A percentile compares a stretch with the other conserved stretches of the same genome.
Conservation (phyloP, 1,140 invertebrate genomes). For the Archegozetes longisetosus region DNA sequence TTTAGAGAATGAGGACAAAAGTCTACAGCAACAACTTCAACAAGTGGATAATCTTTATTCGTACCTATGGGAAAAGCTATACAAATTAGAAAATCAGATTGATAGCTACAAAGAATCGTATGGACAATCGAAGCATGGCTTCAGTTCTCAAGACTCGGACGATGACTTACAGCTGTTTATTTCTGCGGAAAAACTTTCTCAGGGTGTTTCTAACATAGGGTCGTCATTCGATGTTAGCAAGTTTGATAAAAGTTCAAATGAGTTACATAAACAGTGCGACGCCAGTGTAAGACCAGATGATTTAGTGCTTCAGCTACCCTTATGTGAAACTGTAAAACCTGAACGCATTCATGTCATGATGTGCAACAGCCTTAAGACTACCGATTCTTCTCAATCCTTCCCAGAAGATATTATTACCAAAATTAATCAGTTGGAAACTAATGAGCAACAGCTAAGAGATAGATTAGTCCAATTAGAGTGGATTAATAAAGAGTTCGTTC, state of each 20-base stretch:
- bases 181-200: neutral
- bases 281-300: neutral
- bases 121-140: neutral
- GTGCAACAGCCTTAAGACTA: neutral
- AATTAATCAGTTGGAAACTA: conserved; percentile 9
- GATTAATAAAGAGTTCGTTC: conserved; percentile 19
- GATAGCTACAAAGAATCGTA: neutral
- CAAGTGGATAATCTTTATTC: neutral
- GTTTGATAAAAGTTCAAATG: neutral
- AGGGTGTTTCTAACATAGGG: neutral
- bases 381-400: neutral
- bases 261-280: too few species aligned
- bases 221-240: neutral
- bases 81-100: neutral
- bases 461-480: conserved; percentile 15
- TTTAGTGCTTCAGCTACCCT: neutral
- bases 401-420: neutral
- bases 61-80: neutral
- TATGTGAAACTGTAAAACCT: conserved; percentile 8
- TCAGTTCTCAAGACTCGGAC: neutral
- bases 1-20: neutral
- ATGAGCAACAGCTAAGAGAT: conserved; percentile 18
- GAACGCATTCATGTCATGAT: conserved; percentile 8
- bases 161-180: neutral
- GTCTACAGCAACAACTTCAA: neutral